phyloP scores from a whole-genome alignment of 2,888 invertebrate genomes.

The Metellina segmentata region DNA sequence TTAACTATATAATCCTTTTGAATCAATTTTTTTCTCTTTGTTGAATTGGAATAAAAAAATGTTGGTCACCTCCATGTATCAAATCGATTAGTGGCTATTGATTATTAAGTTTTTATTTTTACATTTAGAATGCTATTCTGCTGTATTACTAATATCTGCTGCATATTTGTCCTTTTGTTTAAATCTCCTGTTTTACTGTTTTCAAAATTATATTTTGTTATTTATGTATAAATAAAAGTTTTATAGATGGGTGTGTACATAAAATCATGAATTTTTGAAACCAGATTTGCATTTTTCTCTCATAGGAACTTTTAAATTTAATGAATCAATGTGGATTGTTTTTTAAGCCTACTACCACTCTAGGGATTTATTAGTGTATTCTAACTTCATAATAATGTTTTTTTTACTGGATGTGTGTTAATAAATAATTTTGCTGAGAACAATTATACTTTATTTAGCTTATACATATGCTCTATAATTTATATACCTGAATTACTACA shows the following conservation, averaged over 20 bases:
- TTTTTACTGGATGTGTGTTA: slow-evolving; percentile 1
- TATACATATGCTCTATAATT: not conserved
- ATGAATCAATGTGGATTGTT: not conserved
- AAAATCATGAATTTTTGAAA: no score
- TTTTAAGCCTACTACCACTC: not conserved
- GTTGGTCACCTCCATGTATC: no score
- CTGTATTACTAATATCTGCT: no score
- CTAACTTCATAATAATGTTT: not conserved
- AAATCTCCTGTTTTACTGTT: not conserved
- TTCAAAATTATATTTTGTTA: not conserved
- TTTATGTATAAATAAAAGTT: no score
- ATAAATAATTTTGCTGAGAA: slow-evolving; percentile 1
- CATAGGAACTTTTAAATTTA: no score
- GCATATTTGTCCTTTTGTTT: not conserved
- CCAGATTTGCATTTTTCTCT: no score
- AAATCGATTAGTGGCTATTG: no score
- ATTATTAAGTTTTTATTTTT: no score
- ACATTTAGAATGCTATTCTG: no score
- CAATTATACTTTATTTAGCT: not conserved
- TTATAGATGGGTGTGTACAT: no score
- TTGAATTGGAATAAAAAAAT: no score
- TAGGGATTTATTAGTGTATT: not conserved
- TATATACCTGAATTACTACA: no score
- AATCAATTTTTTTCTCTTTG: not conserved
- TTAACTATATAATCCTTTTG: not conserved